phyloP scores from a whole-genome alignment of 1,140 invertebrate genomes.

The Scaptomyza hsui region DNA sequence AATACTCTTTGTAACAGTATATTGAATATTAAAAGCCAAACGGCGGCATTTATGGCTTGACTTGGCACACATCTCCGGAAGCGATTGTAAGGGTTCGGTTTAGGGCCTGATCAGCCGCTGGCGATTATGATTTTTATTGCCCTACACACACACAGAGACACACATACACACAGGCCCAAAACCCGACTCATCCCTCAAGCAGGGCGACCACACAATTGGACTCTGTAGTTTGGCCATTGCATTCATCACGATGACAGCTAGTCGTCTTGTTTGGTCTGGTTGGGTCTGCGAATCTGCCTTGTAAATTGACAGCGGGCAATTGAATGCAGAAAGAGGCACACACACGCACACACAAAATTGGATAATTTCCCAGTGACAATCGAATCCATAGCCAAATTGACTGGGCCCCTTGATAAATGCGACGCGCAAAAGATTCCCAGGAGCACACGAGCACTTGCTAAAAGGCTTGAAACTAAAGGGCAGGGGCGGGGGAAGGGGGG shows the following conservation, averaged over 20 bases:
- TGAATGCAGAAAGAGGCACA: conserved; percentile 80
- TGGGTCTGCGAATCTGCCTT: conserved; percentile 41
- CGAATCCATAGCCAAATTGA: conserved; percentile 49
- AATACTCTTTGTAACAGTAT: not conserved
- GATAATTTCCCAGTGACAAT: conserved; percentile 84
- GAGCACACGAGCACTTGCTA: conserved; percentile 70
- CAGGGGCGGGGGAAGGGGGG: not conserved
- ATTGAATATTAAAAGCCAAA: not conserved
- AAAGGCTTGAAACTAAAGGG: not conserved
- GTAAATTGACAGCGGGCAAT: conserved; percentile 81
- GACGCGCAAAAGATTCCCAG: conserved; percentile 77
- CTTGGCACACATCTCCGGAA: conserved; percentile 73
- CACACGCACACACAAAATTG: conserved; percentile 83
- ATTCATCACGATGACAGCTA: conserved; percentile 80
- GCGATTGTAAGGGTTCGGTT: conserved; percentile 44
- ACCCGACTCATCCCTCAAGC: not conserved
- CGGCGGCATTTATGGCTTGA: conserved; percentile 33
- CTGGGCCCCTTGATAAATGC: conserved; percentile 71
- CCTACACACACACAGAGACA: not conserved
- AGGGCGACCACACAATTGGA: conserved; percentile 56
- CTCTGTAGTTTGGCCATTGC: conserved; percentile 48
- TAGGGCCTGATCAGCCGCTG: conserved; percentile 45
- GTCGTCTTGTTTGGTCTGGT: conserved; percentile 48
- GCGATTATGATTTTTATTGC: conserved; percentile 69
- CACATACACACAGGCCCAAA: not conserved